Percentiles rank a stretch among this genome's conserved stretches.
phyloP scores from a whole-genome alignment of 1,140 invertebrate genomes.

The Aphaenogaster rudis region DNA sequence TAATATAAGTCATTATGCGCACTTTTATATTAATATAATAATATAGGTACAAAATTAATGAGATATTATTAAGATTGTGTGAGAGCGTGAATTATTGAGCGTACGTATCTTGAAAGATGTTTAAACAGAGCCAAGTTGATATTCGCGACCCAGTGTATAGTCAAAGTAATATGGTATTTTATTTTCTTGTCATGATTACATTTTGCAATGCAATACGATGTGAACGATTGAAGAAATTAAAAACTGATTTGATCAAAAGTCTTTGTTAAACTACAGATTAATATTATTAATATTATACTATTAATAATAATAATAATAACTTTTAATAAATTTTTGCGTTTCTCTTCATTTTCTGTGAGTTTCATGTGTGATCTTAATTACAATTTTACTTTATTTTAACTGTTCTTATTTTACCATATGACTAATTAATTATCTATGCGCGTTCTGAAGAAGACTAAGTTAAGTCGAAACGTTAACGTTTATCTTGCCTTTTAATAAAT shows the following conservation, averaged over 20 bases:
- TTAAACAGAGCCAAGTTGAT: neutral
- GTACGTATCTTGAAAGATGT: neutral
- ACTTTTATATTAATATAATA: neutral
- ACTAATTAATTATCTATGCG: too few relatives aligned
- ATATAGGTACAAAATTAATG: slow-evolving; percentile 2
- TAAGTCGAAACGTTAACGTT: too few relatives aligned
- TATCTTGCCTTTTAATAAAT: too few relatives aligned
- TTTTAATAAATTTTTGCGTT: too few relatives aligned
- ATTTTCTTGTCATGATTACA: neutral
- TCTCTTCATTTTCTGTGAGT: too few relatives aligned
- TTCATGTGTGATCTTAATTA: too few relatives aligned
- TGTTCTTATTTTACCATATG: too few relatives aligned
- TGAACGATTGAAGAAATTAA: neutral
- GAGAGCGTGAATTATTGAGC: slow-evolving; percentile 6
- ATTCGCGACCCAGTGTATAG: too few relatives aligned
- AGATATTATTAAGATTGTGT: neutral
- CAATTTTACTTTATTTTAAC: too few relatives aligned
- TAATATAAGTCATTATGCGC: neutral
- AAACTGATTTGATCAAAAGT: neutral
- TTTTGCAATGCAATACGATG: neutral
- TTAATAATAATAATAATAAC: too few relatives aligned
- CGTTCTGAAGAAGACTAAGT: too few relatives aligned
- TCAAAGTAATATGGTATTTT: neutral
- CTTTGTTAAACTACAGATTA: neutral
- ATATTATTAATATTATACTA: too few relatives aligned